Base-by-base conservation (phyloP, 2,888 invertebrate species). In the Melangyna quadrimaculata region DNA sequence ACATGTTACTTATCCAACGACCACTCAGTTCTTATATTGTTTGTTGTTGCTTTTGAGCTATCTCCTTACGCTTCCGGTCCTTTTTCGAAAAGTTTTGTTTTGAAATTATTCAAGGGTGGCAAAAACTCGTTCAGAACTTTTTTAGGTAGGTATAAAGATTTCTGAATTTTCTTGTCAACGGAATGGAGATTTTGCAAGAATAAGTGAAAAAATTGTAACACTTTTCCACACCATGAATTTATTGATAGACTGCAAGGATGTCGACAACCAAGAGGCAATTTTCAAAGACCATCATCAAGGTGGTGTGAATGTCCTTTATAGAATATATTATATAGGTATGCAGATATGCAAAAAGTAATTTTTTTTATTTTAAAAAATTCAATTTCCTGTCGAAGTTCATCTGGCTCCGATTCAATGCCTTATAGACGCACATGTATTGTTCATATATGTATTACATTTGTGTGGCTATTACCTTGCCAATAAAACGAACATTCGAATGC, bases 221-320 rank as follows among this genome's bases (percentile, higher is more conserved):
- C 71, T 77, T 67, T 81, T 75, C 75, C 81, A 75, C 75, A 59
- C 71, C 81, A 81, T 71, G 59, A 75, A 75, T 75, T 71, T 57
- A 75, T 75, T 59, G 71, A 81, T 59, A 79, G 73, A 73, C 59
- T 59, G 27, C 61, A 63, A 35, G 63, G 35, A 69, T 37, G 53
- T 70, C 61, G 57, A 53, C 35, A 74, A 53, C n/a, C n/a, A n/a
- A 29, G 17, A 55, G 69, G 67, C 59, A 57, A 73, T 40, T 48
- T 51, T 48, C 7, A 51, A 10, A 53, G 53, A 63, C 53, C 53
- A n/a, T n/a, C n/a, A n/a, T n/a, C n/a, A 32, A 61, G 22, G 14
- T 43, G 59, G 37, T 40, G 37, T 22, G 17, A 51, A 67, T 78
- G 71, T 35, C 45, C 17, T 45, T 45, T 14, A 19, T 6, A 17